phyloP scores from a whole-genome alignment of 2,888 invertebrate species.

The Apodemia zela region DNA sequence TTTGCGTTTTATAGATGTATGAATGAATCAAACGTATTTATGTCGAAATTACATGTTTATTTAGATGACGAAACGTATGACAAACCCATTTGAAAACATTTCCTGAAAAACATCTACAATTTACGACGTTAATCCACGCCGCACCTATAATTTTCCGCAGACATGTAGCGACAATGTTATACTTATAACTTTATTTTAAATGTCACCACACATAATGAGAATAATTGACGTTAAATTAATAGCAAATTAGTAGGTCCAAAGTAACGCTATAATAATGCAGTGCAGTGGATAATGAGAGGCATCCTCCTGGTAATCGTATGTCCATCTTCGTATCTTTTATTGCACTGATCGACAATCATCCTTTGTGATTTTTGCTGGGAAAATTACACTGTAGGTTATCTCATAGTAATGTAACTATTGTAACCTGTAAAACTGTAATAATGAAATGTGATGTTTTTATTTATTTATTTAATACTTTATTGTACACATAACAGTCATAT shows the following conservation, averaged over 20 bases:
- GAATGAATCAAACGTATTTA: conserved; percentile 18
- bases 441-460: not conserved
- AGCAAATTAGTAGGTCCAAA: conserved; percentile 72
- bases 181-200: conserved; percentile 62
- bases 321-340: conserved; percentile 25
- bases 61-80: conserved; percentile 28
- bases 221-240: conserved; percentile 75
- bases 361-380: conserved; percentile 23
- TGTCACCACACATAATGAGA: conserved; percentile 72
- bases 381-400: conserved; percentile 2
- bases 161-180: conserved; percentile 65
- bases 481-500: too few relatives aligned
- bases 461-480: too few relatives aligned
- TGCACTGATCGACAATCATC: conserved; percentile 22
- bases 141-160: conserved; percentile 68
- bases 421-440: conserved; percentile 1
- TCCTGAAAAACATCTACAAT: conserved; percentile 36
- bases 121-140: conserved; percentile 35
- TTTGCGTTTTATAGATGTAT: conserved; percentile 14
- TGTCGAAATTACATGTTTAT: conserved; percentile 26
- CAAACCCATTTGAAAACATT: conserved; percentile 33
- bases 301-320: conserved; percentile 50
- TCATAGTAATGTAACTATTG: not conserved
- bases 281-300: conserved; percentile 49
- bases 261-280: conserved; percentile 67